Evolutionary conservation across 2,113 vertebrate species (phyloP).

Genomic region (Gallinago jamesoni): DNA sequence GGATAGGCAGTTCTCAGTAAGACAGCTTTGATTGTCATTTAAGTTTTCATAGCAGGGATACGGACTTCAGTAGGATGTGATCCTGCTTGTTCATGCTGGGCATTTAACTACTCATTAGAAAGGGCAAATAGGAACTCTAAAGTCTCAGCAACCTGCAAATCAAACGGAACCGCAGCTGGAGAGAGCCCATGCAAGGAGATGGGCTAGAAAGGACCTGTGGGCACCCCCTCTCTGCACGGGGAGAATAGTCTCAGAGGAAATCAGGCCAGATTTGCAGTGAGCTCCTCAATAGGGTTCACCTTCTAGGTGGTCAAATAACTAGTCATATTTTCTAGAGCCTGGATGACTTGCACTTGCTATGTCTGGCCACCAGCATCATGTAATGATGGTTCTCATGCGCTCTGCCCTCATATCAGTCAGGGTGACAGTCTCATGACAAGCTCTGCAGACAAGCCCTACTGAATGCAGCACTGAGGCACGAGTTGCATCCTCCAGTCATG

Average conservation of each 20-base stretch:
- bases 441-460: neutral
- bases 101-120: neutral
- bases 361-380: neutral
- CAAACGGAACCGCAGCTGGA: neutral
- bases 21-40: neutral
- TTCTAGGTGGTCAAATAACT: neutral
- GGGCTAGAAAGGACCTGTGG: neutral
- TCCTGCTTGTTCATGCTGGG: neutral
- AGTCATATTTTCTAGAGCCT: neutral
- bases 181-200: neutral
- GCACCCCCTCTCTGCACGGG: neutral
- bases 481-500: neutral
- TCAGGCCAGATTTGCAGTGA: neutral
- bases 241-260: neutral
- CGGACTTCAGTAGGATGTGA: fast-evolving
- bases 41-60: neutral
- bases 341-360: neutral
- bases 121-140: neutral
- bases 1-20: neutral
- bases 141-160: neutral
- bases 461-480: neutral
- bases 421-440: neutral
- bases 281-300: neutral
- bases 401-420: neutral
- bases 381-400: fast-evolving